Conservation (phyloP, 1,140 invertebrate species). For the Dendrolimus kikuchii region DNA sequence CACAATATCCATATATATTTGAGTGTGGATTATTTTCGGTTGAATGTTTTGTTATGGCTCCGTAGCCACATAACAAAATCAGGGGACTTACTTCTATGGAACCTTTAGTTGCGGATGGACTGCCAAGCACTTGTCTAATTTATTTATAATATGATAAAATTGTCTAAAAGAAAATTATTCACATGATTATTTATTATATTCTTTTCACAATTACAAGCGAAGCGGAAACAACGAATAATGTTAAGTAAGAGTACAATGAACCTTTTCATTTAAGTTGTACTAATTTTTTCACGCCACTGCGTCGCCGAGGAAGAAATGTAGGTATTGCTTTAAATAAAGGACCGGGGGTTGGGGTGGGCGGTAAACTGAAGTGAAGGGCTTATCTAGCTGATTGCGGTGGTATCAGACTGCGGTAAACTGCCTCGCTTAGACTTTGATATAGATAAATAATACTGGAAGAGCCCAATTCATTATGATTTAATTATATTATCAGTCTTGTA, state of each 20-base stretch:
- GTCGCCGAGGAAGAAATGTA: conserved; percentile 18
- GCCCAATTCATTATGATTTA: too few species aligned
- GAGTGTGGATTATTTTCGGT: too few species aligned
- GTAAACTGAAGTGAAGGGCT: conserved; percentile 19
- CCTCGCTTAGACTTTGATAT: conserved; percentile 22
- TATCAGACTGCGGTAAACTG: conserved; percentile 14
- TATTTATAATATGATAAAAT: too few species aligned
- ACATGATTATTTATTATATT: background rate
- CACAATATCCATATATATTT: too few species aligned
- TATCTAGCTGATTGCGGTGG: conserved; percentile 36
- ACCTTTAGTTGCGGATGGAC: too few species aligned
- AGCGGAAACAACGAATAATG: background rate
- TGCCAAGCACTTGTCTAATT: too few species aligned
- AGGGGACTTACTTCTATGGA: too few species aligned
- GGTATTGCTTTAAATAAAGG: conserved; percentile 32
- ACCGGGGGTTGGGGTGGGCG: conserved; percentile 7
- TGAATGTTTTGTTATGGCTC: too few species aligned
- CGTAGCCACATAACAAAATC: too few species aligned
- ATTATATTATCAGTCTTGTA: too few species aligned
- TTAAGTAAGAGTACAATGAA: conserved; percentile 1
- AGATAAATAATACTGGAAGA: conserved; percentile 13
- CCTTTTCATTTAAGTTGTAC: conserved; percentile 9
- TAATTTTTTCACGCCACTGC: conserved; percentile 14
- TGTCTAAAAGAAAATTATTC: background rate
- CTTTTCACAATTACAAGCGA: conserved; percentile 2